Conservation (phyloP, 1,140 invertebrate genomes). For the Telenomus remus region DNA sequence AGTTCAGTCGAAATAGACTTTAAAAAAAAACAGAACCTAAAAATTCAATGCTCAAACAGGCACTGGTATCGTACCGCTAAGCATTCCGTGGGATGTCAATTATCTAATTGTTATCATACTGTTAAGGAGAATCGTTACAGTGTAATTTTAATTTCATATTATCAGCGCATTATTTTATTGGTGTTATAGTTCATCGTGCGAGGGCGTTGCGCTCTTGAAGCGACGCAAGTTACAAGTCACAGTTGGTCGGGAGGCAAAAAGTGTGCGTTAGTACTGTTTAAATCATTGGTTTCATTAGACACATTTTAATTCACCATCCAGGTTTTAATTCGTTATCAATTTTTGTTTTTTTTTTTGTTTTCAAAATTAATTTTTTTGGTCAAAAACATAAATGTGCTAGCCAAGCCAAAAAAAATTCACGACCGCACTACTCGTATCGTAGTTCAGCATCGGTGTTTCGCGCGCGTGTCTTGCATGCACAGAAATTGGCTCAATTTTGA, state of each 20-base stretch:
- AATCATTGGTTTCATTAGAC: too few species aligned
- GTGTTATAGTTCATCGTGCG: conserved; percentile 17
- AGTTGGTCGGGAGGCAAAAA: conserved; percentile 38
- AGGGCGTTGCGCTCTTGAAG: conserved; percentile 15
- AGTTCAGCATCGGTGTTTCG: conserved; percentile 46
- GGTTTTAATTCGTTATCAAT: conserved; percentile 22
- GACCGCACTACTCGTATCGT: conserved; percentile 52
- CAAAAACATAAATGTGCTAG: conserved; percentile 55
- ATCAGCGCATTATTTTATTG: too few species aligned
- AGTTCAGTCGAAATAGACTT: too few species aligned
- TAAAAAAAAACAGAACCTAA: too few species aligned
- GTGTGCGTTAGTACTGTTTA: too few species aligned
- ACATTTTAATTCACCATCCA: not conserved
- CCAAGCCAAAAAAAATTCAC: conserved; percentile 45
- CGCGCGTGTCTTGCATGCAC: conserved; percentile 45
- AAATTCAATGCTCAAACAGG: too few species aligned
- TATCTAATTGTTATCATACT: too few species aligned
- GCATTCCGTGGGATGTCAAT: too few species aligned
- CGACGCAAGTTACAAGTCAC: conserved; percentile 49
- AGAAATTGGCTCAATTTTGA: not conserved
- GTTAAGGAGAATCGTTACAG: too few species aligned
- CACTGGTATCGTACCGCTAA: too few species aligned
- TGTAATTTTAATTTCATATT: too few species aligned
- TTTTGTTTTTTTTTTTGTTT: conserved; percentile 49
- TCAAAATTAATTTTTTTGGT: conserved; percentile 39